Conservation (phyloP, 2,888 invertebrate species). For the Colostygia pectinataria region DNA sequence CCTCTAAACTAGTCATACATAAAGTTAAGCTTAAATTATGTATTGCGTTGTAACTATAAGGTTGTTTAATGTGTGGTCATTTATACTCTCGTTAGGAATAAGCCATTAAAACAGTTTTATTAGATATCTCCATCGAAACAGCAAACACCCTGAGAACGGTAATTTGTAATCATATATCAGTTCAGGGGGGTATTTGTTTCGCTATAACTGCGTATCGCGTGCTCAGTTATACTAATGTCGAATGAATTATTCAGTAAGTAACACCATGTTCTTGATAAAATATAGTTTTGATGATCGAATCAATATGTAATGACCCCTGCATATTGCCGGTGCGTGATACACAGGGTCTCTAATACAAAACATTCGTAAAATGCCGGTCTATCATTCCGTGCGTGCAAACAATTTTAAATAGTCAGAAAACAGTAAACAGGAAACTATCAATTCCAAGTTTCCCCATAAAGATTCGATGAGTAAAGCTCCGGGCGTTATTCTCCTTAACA, state of each 20-base stretch:
- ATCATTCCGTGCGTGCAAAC: constrained; percentile 72
- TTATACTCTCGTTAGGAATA: constrained; percentile 44
- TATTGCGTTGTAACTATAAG: constrained; percentile 56
- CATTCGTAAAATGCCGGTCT: constrained; percentile 57
- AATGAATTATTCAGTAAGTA: constrained; percentile 73
- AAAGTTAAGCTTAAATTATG: constrained; percentile 62
- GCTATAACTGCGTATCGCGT: constrained; percentile 61
- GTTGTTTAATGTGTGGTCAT: constrained; percentile 53
- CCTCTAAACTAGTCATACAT: constrained; percentile 81
- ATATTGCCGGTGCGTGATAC: constrained; percentile 71
- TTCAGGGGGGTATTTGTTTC: constrained; percentile 54
- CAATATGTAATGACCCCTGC: constrained; percentile 66
- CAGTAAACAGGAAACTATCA: constrained; percentile 74
- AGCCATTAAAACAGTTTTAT: constrained; percentile 41
- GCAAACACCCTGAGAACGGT: constrained; percentile 40
- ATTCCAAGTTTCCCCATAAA: constrained; percentile 75
- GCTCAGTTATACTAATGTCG: constrained; percentile 69
- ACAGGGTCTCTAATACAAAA: constrained; percentile 53
- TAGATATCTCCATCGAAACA: constrained; percentile 47
- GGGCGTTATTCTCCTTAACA: constrained; percentile 56
- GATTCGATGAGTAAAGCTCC: constrained; percentile 64
- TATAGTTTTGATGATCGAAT: constrained; percentile 62
- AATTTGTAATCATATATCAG: constrained; percentile 54
- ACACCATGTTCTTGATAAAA: constrained; percentile 60
- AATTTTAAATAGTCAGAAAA: constrained; percentile 69